phyloP scores from a whole-genome alignment of 1,140 invertebrate genomes.

The Heterodera carotae region DNA sequence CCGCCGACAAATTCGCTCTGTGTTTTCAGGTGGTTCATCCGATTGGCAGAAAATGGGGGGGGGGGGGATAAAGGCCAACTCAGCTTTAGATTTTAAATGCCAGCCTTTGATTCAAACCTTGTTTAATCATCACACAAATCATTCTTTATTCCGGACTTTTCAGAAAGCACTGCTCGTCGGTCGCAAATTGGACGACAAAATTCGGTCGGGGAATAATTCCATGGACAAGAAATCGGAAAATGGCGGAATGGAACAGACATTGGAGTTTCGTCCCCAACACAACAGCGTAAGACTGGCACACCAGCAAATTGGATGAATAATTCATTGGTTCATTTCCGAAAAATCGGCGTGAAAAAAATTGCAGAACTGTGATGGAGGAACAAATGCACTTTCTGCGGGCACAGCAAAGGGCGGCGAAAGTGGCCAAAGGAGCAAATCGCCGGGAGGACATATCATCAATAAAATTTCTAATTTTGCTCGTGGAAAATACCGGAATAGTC shows the following conservation, averaged over 20 bases:
- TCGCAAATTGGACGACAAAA: slow-evolving; percentile 29
- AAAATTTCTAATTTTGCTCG: slow-evolving; percentile 60
- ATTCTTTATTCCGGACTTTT: too few relatives aligned
- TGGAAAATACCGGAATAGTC: slow-evolving; percentile 57
- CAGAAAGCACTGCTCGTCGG: slow-evolving; percentile 28
- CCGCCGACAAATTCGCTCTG: slow-evolving; percentile 32
- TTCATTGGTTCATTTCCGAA: slow-evolving; percentile 10
- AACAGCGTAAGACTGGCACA: slow-evolving; percentile 8
- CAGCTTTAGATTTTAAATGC: too few relatives aligned
- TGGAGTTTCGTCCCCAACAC: slow-evolving; percentile 21
- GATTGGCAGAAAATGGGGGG: too few relatives aligned
- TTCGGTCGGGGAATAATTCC: slow-evolving; percentile 12
- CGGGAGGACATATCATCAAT: slow-evolving; percentile 59
- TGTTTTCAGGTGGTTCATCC: slow-evolving; percentile 27
- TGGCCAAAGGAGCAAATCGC: slow-evolving; percentile 53
- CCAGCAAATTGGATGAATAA: slow-evolving; percentile 8
- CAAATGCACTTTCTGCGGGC: slow-evolving; percentile 16
- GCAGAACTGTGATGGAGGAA: background rate
- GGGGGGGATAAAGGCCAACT: too few relatives aligned
- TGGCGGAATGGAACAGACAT: slow-evolving; percentile 14
- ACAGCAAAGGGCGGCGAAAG: slow-evolving; percentile 18
- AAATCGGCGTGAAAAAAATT: background rate
- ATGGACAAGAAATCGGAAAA: slow-evolving; percentile 23
- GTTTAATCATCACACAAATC: too few relatives aligned
- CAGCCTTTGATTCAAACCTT: background rate